phyloP scores from a whole-genome alignment of 1,140 invertebrate genomes.

The Pteromalus puparum region DNA sequence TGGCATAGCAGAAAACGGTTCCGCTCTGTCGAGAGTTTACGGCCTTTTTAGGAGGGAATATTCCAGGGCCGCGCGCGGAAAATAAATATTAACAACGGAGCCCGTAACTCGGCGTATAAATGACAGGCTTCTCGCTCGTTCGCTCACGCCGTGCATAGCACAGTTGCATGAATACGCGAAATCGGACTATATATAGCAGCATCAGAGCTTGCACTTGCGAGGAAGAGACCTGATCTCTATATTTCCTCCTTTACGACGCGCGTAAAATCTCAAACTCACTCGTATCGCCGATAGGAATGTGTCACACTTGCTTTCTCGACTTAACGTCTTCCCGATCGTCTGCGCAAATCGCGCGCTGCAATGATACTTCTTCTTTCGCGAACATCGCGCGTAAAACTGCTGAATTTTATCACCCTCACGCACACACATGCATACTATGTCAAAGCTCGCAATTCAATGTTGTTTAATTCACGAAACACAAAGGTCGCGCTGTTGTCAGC shows the following conservation, averaged over 20 bases:
- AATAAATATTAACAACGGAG: slow-evolving; percentile 28
- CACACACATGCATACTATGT: too few relatives aligned
- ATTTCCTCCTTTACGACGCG: slow-evolving; percentile 3
- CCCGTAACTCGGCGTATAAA: slow-evolving; percentile 15
- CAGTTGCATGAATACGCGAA: slow-evolving; percentile 2
- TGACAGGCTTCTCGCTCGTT: background rate
- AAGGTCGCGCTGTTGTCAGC: background rate
- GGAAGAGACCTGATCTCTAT: slow-evolving; percentile 1
- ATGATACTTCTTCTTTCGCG: background rate
- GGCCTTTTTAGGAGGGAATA: slow-evolving; percentile 9
- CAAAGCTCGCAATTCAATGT: too few relatives aligned
- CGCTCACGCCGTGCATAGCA: background rate
- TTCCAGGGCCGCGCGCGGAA: background rate
- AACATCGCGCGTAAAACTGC: too few relatives aligned
- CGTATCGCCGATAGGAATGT: background rate
- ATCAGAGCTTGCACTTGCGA: background rate
- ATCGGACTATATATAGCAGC: background rate
- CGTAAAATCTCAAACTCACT: slow-evolving; percentile 16
- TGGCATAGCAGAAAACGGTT: background rate
- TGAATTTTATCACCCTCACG: too few relatives aligned
- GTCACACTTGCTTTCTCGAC: background rate
- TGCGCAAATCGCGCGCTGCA: background rate
- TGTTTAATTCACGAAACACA: too few relatives aligned
- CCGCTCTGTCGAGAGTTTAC: background rate
- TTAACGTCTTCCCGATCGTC: background rate